Base-by-base conservation (phyloP, 2,888 invertebrate species). In the Ophraella communa region DNA sequence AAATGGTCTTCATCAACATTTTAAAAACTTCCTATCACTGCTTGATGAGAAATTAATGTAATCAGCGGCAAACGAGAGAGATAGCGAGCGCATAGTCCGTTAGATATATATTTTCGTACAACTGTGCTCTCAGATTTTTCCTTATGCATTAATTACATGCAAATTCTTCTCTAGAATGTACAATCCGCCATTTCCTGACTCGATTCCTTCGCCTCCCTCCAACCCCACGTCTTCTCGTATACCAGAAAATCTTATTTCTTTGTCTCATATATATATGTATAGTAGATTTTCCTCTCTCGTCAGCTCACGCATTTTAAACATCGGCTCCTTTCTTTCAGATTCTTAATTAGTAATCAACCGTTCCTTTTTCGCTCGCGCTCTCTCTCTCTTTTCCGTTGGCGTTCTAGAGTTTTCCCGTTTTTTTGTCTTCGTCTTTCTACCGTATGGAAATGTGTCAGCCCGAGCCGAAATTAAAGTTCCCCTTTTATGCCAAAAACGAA, bases 281-380 rank as follows among this genome's bases (percentile, higher is more conserved):
- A n/a, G n/a, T 72, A 76, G 75, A 77, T 75, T 80, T 79, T 78
- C 60, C 60, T 60, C 80, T 78, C n/a, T n/a, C n/a, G n/a, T n/a
- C 77, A 77, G 79, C 82, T 82, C 81, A 82, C 81, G 81, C 82
- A 82, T 82, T 81, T 84, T 84, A 84, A 84, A 82, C 82, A 82
- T 82, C 81, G 81, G 80, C 78, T 86, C 81, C 81, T 81, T 87
- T 87, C 87, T 88, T 87, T 87, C 82, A 87, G 86, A 87, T 88
- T 87, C 87, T 87, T 88, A 88, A 88, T 88, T 88, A 88, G 87
- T 87, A 80, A 86, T 86, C 84, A 78, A 84, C 85, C 78, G 82
- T 80, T n/a, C n/a, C n/a, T n/a, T n/a, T n/a, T n/a, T n/a, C n/a
- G n/a, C n/a, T n/a, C n/a, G n/a, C n/a, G n/a, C n/a, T n/a, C n/a